Evolutionary conservation across 2,888 invertebrate genomes (phyloP).

Genomic region (Tipula confusa): DNA sequence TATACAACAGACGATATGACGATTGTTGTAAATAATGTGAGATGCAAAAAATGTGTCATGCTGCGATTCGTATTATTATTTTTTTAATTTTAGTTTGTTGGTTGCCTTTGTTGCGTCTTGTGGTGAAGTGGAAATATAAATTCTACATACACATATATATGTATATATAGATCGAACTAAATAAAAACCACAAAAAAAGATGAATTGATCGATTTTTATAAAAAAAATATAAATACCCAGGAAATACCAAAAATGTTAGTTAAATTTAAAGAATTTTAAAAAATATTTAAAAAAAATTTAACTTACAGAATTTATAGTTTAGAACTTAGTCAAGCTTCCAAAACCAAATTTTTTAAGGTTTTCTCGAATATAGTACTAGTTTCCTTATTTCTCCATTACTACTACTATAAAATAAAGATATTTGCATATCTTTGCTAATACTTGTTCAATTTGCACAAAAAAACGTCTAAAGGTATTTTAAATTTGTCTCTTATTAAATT

Average conservation of each 20-base stretch:
- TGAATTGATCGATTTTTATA: neutral
- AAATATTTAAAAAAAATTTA: too few species aligned
- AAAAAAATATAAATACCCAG: too few species aligned
- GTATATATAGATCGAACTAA: neutral
- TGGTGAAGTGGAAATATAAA: neutral
- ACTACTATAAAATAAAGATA: neutral
- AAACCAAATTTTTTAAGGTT: too few species aligned
- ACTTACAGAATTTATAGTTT: too few species aligned
- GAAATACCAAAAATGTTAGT: too few species aligned
- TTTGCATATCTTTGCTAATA: neutral
- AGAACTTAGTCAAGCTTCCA: too few species aligned
- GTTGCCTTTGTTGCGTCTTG: neutral
- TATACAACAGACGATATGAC: neutral
- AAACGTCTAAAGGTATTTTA: neutral
- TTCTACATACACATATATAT: neutral
- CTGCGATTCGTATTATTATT: neutral
- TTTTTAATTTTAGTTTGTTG: neutral
- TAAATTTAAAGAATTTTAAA: too few species aligned
- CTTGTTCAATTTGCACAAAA: neutral
- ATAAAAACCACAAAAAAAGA: too few species aligned
- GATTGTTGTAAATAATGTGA: neutral
- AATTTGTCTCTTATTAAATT: neutral
- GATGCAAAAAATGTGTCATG: conserved; percentile 5
- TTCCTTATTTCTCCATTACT: neutral
- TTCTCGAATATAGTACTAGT: neutral